Percentiles rank a stretch among this genome's conserved stretches.
phyloP scores from a whole-genome alignment of 1,140 invertebrate genomes.

The Samia ricini region DNA sequence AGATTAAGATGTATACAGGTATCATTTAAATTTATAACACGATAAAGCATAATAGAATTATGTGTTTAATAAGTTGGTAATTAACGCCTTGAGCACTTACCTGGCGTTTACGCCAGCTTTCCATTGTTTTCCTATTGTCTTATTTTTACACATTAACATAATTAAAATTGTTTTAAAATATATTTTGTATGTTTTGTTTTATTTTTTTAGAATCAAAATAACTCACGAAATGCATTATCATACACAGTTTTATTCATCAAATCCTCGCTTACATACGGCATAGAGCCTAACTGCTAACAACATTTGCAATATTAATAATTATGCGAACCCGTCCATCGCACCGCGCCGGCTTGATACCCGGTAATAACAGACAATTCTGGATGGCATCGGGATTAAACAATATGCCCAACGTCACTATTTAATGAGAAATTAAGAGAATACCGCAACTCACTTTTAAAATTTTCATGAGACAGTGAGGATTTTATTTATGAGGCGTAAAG shows the following conservation, averaged over 20 bases:
- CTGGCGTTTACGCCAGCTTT: too few relatives aligned
- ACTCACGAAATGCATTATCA: neutral
- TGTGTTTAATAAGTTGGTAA: too few relatives aligned
- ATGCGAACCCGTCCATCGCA: conserved; percentile 39
- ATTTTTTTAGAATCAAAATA: conserved; percentile 2
- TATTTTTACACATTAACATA: too few relatives aligned
- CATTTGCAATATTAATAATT: conserved; percentile 75
- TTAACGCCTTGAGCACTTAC: too few relatives aligned
- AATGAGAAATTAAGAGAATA: conserved; percentile 30
- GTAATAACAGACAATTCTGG: conserved; percentile 59
- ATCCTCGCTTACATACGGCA: conserved; percentile 15
- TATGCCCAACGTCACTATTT: conserved; percentile 49
- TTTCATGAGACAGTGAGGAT: conserved; percentile 3
- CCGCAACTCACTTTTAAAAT: conserved; percentile 13
- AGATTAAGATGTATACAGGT: too few relatives aligned
- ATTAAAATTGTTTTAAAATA: too few relatives aligned
- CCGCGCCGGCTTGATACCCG: conserved; percentile 37
- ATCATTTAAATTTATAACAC: too few relatives aligned
- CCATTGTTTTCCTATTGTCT: too few relatives aligned
- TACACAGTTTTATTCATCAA: neutral
- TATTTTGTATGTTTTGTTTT: too few relatives aligned
- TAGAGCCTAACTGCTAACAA: conserved; percentile 55
- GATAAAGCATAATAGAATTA: too few relatives aligned
- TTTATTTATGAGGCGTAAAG: conserved; percentile 2
- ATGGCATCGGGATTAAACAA: conserved; percentile 55